Percentiles rank a stretch among this genome's conserved stretches.
phyloP scores from a whole-genome alignment of 2,797 vertebrate species.

The Scolopax bukidnonensis region DNA sequence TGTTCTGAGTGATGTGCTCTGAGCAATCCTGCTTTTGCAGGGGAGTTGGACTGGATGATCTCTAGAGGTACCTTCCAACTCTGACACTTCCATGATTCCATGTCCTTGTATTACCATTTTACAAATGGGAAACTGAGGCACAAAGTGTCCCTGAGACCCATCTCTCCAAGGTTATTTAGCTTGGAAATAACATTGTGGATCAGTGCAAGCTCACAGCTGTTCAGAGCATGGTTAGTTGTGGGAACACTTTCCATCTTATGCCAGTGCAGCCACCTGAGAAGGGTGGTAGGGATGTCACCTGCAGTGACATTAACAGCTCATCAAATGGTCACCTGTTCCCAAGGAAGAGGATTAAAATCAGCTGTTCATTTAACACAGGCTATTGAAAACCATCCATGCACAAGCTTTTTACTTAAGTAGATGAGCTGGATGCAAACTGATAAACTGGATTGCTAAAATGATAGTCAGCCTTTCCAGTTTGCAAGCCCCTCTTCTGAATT shows the following conservation, averaged over 20 bases:
- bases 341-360: background rate
- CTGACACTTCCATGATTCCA: too few species aligned
- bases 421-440: background rate
- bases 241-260: background rate
- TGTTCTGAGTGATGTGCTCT: too few species aligned
- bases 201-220: background rate
- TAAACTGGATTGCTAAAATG: background rate
- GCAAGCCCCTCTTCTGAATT: background rate
- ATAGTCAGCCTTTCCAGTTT: background rate
- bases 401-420: background rate
- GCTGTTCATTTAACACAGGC: background rate
- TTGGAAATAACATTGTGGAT: background rate
- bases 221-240: background rate
- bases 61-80: too few species aligned
- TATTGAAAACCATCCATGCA: background rate
- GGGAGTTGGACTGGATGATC: too few species aligned
- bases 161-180: background rate
- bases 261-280: background rate
- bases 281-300: background rate
- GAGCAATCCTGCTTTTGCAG: too few species aligned
- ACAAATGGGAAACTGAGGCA: background rate
- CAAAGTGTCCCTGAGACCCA: fast-evolving
- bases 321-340: background rate
- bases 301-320: background rate
- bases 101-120: background rate